phyloP scores from a whole-genome alignment of 2,113 vertebrate genomes.

The Pongo abelii region DNA sequence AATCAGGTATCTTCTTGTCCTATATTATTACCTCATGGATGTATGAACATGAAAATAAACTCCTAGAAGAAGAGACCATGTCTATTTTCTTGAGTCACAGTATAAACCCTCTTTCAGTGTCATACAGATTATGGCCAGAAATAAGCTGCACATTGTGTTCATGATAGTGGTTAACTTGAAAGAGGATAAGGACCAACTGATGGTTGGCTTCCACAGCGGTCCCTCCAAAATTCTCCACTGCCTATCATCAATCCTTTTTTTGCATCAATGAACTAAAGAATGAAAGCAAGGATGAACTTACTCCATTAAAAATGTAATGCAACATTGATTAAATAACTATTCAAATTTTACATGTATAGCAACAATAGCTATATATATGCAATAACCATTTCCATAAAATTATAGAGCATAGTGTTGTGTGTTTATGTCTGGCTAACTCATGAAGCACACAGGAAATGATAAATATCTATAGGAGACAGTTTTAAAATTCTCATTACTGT shows the following conservation, averaged over 20 bases:
- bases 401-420: neutral
- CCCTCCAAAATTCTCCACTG: neutral
- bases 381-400: constrained; percentile 19
- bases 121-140: neutral
- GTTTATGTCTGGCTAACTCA: constrained; percentile 54
- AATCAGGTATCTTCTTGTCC: neutral
- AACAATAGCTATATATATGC: neutral
- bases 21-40: neutral
- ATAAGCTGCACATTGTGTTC: neutral
- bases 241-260: neutral
- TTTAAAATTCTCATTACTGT: constrained; percentile 6
- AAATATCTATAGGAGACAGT: neutral
- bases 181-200: neutral
- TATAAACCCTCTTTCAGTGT: neutral
- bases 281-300: neutral
- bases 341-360: neutral
- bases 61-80: neutral
- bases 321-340: neutral
- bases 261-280: neutral
- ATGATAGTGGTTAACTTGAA: neutral
- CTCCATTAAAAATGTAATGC: neutral
- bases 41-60: neutral
- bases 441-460: neutral
- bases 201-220: neutral
- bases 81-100: neutral